Base-by-base conservation (phyloP, 2,113 vertebrate genomes). In the Rallus limicola region DNA sequence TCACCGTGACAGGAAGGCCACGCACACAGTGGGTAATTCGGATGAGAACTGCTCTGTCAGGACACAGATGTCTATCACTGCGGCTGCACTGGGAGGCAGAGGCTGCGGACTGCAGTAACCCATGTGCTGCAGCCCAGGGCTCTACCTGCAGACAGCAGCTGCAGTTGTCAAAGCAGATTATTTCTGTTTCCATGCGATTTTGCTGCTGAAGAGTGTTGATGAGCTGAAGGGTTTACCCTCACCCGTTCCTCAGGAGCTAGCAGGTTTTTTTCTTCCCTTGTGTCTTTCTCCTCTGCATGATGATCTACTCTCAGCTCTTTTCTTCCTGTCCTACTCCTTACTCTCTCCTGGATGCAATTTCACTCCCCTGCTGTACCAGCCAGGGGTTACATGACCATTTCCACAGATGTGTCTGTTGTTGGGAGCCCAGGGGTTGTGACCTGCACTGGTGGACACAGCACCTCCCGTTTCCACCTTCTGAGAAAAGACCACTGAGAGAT, bases 311-410 rank as follows among this genome's bases (percentile, higher is more conserved):
- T 31, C 25, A 46, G 42, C 20, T 34, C 18, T 25, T 65, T n/a
- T 70, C 69, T 31, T n/a, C 18, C 52, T 56, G 1, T 25, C 42
- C 56, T 8, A 21, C 14, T 9, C 59, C 31, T 17, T 55, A 12
- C 25, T 60, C 20, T n/a, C 42, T 56, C 76, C 40, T 11, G 50
- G 18, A 8, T 14, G 11, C 20, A 11, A 12, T 48, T 64, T 65
- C 86, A 7, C 44, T 17, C 36, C 50, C 34, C 67, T 64, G 48
- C 25, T 6, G 2, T 82, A 52, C 44, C 11, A 70, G 44, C 58
- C 12, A 6, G 36, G 8, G 60, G 28, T 5, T 46, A 19, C 0
- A 0, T 2, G 11, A 70, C 14, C 78, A 31, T 62, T 56, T 55
- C 38, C 64, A 75, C 60, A n/a, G 52, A 12, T 10, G 4, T 8